Conservation (phyloP, 2,797 vertebrate species). For the Oryzias sinensis region DNA sequence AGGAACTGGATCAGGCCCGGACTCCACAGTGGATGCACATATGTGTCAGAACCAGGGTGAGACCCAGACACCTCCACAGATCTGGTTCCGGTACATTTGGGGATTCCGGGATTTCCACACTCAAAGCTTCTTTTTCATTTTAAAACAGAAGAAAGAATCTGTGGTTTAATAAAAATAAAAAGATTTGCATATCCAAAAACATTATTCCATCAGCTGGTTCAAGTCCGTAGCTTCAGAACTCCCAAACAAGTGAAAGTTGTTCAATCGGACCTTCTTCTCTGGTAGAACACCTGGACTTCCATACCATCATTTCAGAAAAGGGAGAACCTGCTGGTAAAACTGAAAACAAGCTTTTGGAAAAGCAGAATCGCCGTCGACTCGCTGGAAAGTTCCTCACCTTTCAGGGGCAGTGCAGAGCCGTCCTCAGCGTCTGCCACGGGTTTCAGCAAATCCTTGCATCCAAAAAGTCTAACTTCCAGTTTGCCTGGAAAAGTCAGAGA, state of each 20-base stretch:
- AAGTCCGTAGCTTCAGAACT: too few relatives aligned
- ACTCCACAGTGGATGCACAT: too few relatives aligned
- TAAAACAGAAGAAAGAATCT: too few relatives aligned
- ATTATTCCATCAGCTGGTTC: too few relatives aligned
- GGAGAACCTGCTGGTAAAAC: not conserved
- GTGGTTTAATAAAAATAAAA: too few relatives aligned
- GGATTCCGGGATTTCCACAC: too few relatives aligned
- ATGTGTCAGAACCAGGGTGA: too few relatives aligned
- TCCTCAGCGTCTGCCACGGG: slow-evolving; percentile 61
- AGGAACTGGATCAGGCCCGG: not conserved
- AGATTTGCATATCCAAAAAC: too few relatives aligned
- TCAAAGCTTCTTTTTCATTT: too few relatives aligned
- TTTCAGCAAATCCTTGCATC: slow-evolving; percentile 84
- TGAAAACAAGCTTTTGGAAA: not conserved
- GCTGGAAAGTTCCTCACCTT: slow-evolving; percentile 62
- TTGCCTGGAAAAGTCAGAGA: slow-evolving; percentile 71
- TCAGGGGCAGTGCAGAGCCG: slow-evolving; percentile 51
- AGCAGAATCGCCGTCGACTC: slow-evolving; percentile 35
- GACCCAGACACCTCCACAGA: too few relatives aligned
- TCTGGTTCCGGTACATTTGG: too few relatives aligned
- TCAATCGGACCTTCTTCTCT: not conserved
- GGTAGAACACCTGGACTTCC: not conserved
- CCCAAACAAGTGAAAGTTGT: not conserved
- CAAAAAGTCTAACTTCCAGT: slow-evolving; percentile 84
- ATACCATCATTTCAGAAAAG: not conserved